Evolutionary conservation across 2,113 vertebrate species (phyloP).

Genomic region (Platysteira castanea): DNA sequence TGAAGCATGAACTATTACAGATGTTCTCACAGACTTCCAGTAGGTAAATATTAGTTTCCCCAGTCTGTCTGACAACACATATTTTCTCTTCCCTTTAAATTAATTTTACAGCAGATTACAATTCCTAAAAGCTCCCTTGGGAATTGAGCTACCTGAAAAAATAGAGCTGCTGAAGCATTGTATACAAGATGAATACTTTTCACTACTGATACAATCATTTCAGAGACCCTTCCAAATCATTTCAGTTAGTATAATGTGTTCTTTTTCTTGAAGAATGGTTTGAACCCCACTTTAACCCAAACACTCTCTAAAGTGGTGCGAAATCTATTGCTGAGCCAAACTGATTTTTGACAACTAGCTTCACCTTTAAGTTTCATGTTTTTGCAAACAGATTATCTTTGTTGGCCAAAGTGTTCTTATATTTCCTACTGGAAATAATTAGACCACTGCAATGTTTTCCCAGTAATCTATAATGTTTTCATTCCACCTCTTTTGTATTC

Average conservation of each 20-base stretch:
- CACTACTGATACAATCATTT: not conserved
- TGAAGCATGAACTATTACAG: not conserved
- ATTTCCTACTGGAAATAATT: not conserved
- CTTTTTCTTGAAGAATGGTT: not conserved
- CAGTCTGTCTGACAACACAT: not conserved
- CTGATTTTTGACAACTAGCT: not conserved
- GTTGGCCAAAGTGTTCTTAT: not conserved
- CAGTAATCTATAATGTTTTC: not conserved
- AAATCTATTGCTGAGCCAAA: not conserved
- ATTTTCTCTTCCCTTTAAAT: conserved; percentile 23
- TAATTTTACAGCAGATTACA: conserved; percentile 25
- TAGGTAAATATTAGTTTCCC: not conserved
- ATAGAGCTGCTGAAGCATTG: not conserved
- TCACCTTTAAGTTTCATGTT: not conserved
- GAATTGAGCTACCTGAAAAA: not conserved
- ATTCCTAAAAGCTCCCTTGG: not conserved
- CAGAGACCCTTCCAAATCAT: not conserved
- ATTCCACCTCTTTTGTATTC: not conserved
- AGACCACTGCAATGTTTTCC: not conserved
- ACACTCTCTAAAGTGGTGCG: not conserved
- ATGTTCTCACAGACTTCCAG: not conserved
- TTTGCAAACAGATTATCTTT: not conserved
- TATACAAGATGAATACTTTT: not conserved
- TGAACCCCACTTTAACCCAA: not conserved
- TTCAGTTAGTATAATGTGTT: not conserved